Base-by-base conservation (phyloP, 2,888 invertebrate genomes). In the Timandra comae region DNA sequence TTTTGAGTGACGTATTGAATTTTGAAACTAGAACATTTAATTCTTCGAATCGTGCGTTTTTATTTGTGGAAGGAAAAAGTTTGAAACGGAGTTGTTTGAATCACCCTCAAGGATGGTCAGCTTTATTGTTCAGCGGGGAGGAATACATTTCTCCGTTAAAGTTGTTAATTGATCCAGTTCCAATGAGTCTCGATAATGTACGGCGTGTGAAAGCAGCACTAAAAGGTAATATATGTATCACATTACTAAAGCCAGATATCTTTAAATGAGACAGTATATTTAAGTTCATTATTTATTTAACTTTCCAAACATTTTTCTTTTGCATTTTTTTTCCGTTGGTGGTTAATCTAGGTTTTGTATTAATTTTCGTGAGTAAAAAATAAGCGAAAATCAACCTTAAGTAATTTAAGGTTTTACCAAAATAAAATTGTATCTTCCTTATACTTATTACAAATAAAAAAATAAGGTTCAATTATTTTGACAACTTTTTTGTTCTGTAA, bases 1-100 rank as follows among this genome's bases (percentile, higher is more conserved):
- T 56, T 35, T 67, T 84, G 48, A 78, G 84, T 74, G 80, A 78
- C 52, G 62, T 81, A 46, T 67, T 86, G 41, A 78, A 80, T 66
- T 79, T 79, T 43, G 76, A 81, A 49, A 78, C 78, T 19, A 71
- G 77, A 33, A 76, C 78, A 25, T 67, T 52, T 26, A 80, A 80
- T 63, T 75, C 81, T 10, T 77, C 86, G 28, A 76, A 63, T 49
- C 72, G 79, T 30, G 75, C 76, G 12, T 81, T 76, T 42, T 61
- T 85, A 46, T 66, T 73, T 32, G 79, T 68, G n/a, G 80, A 79
- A 43, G 69, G 76, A 29, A 62, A 53, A 36, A 48, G 38, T n/a
- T 56, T 63, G 68, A 65, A 49, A 41, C 59, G 56, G 30, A 55
- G 51, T 9, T 79, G 79, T 42, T 48, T 52, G 2, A 56, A 53